phyloP scores from a whole-genome alignment of 2,888 invertebrate species.

The Luperina testacea region DNA sequence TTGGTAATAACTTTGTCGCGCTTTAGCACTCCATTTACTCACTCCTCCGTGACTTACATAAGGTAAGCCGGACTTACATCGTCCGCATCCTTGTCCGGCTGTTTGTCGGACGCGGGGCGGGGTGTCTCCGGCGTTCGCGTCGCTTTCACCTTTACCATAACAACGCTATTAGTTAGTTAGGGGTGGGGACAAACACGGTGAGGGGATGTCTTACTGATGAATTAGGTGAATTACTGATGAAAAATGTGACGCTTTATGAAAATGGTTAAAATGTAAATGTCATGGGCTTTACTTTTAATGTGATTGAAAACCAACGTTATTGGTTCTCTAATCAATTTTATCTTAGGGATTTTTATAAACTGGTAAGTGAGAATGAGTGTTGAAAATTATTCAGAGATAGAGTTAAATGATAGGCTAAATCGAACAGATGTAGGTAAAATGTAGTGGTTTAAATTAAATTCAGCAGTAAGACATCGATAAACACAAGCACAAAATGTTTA shows the following conservation, averaged over 20 bases:
- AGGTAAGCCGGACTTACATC: constrained; percentile 76
- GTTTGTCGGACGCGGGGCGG: constrained; percentile 84
- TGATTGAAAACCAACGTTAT: neutral
- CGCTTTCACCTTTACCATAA: constrained; percentile 82
- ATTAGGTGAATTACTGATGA: neutral
- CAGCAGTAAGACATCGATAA: constrained; percentile 36
- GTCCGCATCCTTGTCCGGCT: constrained; percentile 69
- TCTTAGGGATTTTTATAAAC: neutral
- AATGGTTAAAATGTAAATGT: neutral
- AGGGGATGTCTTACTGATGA: constrained; percentile 43
- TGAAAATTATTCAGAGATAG: neutral
- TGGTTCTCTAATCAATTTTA: neutral
- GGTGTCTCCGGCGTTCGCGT: constrained; percentile 89
- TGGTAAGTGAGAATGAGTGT: neutral
- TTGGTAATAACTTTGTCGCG: neutral
- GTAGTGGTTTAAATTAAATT: neutral
- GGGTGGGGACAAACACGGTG: constrained; percentile 25
- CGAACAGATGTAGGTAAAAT: neutral
- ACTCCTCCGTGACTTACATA: constrained; percentile 14
- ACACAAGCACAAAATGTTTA: constrained; percentile 34
- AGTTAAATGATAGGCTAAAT: neutral
- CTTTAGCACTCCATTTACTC: constrained; percentile 15
- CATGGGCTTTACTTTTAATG: neutral
- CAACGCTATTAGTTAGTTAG: constrained; percentile 61
- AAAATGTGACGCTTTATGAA: neutral